Conservation (phyloP, 2,113 vertebrate genomes). For the Eulemur rufifrons region DNA sequence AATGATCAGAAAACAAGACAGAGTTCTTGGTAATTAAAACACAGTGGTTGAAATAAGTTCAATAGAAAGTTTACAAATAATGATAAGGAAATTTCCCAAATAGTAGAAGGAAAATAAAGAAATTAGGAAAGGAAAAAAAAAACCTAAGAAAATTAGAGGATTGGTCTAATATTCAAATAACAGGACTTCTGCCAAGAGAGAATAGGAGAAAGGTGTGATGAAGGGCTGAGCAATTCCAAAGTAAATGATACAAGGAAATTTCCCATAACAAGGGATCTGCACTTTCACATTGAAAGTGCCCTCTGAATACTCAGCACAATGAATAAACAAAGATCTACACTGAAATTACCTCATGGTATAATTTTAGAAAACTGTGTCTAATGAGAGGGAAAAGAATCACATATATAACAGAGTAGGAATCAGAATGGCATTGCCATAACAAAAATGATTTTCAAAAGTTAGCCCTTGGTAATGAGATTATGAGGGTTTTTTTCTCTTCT, state of each 20-base stretch:
- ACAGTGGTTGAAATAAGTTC: background rate
- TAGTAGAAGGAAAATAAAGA: background rate
- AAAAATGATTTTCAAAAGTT: background rate
- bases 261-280: background rate
- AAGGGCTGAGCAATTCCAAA: background rate
- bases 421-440: background rate
- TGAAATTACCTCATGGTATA: background rate
- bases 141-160: background rate
- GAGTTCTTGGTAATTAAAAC: background rate
- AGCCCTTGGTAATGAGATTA: background rate
- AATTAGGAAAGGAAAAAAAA: background rate
- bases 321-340: background rate
- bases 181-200: background rate
- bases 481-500: background rate
- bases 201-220: background rate
- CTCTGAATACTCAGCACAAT: background rate
- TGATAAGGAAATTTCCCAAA: background rate
- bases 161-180: background rate
- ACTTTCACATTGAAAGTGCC: background rate
- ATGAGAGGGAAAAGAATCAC: rapidly evolving
- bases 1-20: background rate
- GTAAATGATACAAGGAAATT: background rate
- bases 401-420: background rate
- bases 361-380: background rate
- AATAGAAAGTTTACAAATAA: background rate